Conservation (phyloP, 2,113 vertebrate species). For the Hepsetus odoe region DNA sequence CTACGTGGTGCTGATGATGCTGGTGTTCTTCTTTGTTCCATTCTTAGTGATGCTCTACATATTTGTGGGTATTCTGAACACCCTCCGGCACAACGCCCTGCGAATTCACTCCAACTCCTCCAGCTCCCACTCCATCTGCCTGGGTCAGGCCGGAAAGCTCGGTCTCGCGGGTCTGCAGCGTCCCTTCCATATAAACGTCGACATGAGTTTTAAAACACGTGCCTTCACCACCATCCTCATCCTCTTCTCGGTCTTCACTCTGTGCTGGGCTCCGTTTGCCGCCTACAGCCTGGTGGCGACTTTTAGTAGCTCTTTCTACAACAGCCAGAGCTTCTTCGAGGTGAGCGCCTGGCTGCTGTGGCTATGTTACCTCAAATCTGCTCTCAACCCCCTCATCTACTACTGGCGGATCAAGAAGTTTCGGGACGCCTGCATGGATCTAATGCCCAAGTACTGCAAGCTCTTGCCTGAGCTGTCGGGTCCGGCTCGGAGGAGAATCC, state of each 20-base stretch:
- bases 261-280: constrained; percentile 94
- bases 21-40: constrained; percentile 92
- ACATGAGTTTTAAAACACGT: constrained; percentile 99
- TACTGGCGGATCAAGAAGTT: constrained; percentile 99
- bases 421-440: constrained; percentile 92
- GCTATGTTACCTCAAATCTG: constrained; percentile 99
- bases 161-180: constrained; percentile 94
- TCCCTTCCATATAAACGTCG: constrained; percentile 94
- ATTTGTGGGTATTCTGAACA: constrained; percentile 95
- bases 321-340: constrained; percentile 91
- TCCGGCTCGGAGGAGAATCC: constrained; percentile 87
- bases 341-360: constrained; percentile 97
- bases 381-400: constrained; percentile 97
- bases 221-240: constrained; percentile 99
- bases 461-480: constrained; percentile 90
- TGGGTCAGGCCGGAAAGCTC: constrained; percentile 95
- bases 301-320: constrained; percentile 90
- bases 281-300: constrained; percentile 92
- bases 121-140: constrained; percentile 91
- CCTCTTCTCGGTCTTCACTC: constrained; percentile 93
- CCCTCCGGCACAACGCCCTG: constrained; percentile 92
- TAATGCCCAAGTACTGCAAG: constrained; percentile 95
- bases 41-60: constrained; percentile 94
- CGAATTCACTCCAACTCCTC: constrained; percentile 94
- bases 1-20: constrained; percentile 86